Base-by-base conservation (phyloP, 1,140 invertebrate species). In the Euwallacea fornicatus region DNA sequence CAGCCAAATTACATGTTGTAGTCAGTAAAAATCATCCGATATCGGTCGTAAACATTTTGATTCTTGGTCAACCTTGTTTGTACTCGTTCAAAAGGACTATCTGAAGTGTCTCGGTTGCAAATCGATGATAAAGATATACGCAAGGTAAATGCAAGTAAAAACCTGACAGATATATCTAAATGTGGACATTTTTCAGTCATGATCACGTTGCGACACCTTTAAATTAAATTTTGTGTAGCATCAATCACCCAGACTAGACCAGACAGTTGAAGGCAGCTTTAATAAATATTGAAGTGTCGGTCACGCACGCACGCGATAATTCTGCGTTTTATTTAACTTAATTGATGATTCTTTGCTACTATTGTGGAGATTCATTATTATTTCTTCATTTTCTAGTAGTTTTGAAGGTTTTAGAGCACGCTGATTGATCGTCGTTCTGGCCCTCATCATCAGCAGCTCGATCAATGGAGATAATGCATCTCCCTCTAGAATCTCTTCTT, bases 251-350 rank as follows among this genome's bases (percentile, higher is more conserved):
- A 13, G 46, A 21, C 42, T 42, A n/a, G 59, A 41, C 59, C 59
- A 43, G 59, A 61, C 59, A 61, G 59, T 43, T 61, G 59, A 61
- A 43, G 59, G 59, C 42, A 61, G 59, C 21, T 33, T 61, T 61
- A 61, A 61, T 61, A 41, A 61, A 61, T 61, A 61, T 61, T 43
- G 59, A 61, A 61, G 59, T 61, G 59, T 61, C 21, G 59, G 59
- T 61, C 59, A 61, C 59, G 59, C 59, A 61, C 10, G 8, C 59
- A 61, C 59, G 59, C 59, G 59, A 61, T 61, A 61, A 61, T 61
- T 61, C 42, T 61, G 59, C 59, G 21, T 61, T 43, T 61, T 61
- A 58, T 15, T 58, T 58, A 10, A 15, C 21, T 61, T 61, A 58
- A 58, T 58, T 58, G 13, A 15, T 15, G 55, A 58, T 58, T 58